Percentiles rank a stretch among this genome's conserved stretches.
Conservation (phyloP, 2,113 vertebrate genomes). For the Antechinus flavipes region DNA sequence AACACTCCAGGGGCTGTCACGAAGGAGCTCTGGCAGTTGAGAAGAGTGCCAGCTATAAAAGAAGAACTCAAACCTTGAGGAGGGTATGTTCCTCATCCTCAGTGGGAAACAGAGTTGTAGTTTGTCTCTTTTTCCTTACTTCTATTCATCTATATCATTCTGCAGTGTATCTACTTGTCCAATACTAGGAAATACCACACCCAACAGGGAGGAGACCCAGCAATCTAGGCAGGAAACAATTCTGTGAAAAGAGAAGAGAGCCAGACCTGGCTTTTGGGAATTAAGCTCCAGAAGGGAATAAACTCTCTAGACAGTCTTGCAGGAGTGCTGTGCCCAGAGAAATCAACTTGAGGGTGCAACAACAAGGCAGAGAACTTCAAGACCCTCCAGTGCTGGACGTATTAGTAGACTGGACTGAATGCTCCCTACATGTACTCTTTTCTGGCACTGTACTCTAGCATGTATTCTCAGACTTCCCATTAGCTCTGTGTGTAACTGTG, state of each 20-base stretch:
- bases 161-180: not conserved
- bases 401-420: not conserved
- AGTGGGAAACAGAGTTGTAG: not conserved
- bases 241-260: not conserved
- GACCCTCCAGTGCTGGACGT: not conserved
- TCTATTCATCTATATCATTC: not conserved
- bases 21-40: not conserved
- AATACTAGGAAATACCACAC: not conserved
- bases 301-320: not conserved
- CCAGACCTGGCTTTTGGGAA: not conserved
- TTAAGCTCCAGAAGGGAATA: not conserved
- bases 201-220: not conserved
- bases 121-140: not conserved
- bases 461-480: not conserved
- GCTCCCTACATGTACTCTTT: not conserved
- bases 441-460: not conserved
- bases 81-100: not conserved
- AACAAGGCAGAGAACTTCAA: not conserved
- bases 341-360: not conserved
- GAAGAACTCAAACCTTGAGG: not conserved
- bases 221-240: not conserved
- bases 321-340: not conserved
- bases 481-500: not conserved
- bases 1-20: not conserved
- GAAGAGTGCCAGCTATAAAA: not conserved